Percentiles rank a stretch among this genome's conserved stretches.
Evolutionary conservation across 1,140 invertebrate species (phyloP).

Genomic region (Limonius californicus): DNA sequence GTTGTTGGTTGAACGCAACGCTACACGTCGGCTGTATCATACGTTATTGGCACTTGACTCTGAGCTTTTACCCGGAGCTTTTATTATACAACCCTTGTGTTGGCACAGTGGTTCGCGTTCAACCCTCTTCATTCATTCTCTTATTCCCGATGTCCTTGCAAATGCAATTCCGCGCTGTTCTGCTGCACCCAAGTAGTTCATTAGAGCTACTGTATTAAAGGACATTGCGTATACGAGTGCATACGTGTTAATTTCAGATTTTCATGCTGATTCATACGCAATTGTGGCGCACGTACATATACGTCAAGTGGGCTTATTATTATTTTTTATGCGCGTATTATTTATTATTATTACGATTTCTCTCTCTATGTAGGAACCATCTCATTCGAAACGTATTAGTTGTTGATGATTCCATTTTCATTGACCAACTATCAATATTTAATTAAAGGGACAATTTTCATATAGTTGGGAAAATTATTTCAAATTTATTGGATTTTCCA

Average conservation of each 20-base stretch:
- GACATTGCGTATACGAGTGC: constrained; percentile 7
- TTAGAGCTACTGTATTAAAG: constrained; percentile 11
- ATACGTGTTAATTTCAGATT: constrained; percentile 5
- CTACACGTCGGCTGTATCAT: constrained; percentile 5
- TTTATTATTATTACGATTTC: neutral
- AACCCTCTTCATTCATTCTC: neutral
- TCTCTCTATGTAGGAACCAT: too few relatives aligned
- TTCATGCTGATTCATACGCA: constrained; percentile 7
- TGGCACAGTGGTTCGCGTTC: neutral
- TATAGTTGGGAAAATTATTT: too few relatives aligned
- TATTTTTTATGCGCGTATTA: too few relatives aligned
- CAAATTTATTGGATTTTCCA: too few relatives aligned
- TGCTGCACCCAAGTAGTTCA: constrained; percentile 6
- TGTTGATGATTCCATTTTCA: too few relatives aligned
- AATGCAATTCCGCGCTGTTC: neutral
- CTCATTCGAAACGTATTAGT: too few relatives aligned
- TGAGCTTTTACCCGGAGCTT: constrained; percentile 22
- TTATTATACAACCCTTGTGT: constrained; percentile 21
- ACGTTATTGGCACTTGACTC: constrained; percentile 27
- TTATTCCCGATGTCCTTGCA: neutral
- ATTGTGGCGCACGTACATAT: neutral
- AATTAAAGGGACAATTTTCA: too few relatives aligned
- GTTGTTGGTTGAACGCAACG: neutral
- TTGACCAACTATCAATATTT: too few relatives aligned
- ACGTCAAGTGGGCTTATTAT: neutral